Conservation (phyloP, 2,113 vertebrate genomes). For the Silurus asotus region DNA sequence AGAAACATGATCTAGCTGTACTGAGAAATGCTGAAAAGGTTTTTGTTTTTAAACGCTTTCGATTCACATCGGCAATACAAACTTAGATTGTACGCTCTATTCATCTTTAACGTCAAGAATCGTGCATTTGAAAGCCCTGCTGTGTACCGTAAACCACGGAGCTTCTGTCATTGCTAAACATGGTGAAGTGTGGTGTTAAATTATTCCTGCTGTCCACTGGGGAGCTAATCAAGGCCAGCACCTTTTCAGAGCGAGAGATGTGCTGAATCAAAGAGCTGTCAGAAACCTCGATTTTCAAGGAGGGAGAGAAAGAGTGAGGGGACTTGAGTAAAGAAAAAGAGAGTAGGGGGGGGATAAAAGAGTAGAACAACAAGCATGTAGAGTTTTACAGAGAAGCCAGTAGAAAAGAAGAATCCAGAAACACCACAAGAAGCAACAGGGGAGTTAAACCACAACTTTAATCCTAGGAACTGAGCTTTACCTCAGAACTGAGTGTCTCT, state of each 20-base stretch:
- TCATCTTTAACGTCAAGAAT: not conserved
- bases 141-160: not conserved
- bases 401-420: not conserved
- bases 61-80: not conserved
- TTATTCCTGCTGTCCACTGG: conserved; percentile 27
- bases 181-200: not conserved
- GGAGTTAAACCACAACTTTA: not conserved
- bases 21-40: not conserved
- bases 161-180: conserved; percentile 15
- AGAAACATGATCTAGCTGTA: not conserved
- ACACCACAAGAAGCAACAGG: not conserved
- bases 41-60: not conserved
- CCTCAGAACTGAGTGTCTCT: not conserved
- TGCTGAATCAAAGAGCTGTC: conserved; percentile 37
- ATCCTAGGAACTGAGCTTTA: not conserved
- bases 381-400: conserved; percentile 1
- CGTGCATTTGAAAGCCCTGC: not conserved
- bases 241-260: conserved; percentile 9
- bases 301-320: not conserved
- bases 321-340: not conserved
- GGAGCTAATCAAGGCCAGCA: conserved; percentile 37
- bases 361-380: not conserved
- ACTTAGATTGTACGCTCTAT: not conserved
- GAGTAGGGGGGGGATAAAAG: not conserved
- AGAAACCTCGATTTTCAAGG: conserved; percentile 5